Evolutionary conservation across 2,888 invertebrate species (phyloP).

Genomic region (Apamea monoglypha): DNA sequence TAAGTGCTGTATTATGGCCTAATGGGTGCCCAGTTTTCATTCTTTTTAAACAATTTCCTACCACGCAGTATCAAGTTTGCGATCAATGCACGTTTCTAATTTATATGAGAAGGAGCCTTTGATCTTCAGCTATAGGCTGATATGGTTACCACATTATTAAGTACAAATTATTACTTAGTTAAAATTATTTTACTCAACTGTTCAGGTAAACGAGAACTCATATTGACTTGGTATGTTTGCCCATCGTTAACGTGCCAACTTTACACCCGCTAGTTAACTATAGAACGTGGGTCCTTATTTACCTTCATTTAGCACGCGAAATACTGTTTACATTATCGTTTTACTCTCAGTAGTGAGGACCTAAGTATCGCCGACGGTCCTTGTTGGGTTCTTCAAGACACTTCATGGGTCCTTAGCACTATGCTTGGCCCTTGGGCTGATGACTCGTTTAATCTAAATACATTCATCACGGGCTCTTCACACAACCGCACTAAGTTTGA

Average conservation of each 20-base stretch:
- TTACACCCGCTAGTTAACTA: slow-evolving; percentile 18
- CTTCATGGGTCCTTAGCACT: not conserved
- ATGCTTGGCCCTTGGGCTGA: not conserved
- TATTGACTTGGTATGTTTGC: slow-evolving; percentile 40
- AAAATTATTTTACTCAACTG: not conserved
- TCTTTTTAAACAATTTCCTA: not conserved
- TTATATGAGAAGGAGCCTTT: not conserved
- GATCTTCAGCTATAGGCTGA: not conserved
- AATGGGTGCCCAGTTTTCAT: not conserved
- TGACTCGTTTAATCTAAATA: not conserved
- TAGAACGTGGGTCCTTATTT: slow-evolving; percentile 24
- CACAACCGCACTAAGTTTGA: not conserved
- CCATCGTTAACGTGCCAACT: slow-evolving; percentile 26
- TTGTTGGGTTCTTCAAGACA: slow-evolving; percentile 5
- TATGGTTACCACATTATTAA: not conserved
- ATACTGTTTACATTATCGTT: slow-evolving; percentile 13
- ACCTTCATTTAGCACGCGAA: slow-evolving; percentile 22
- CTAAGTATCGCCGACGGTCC: not conserved
- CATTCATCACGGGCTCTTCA: not conserved
- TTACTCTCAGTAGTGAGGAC: slow-evolving; percentile 8
- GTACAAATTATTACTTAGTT: not conserved
- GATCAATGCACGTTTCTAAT: not conserved
- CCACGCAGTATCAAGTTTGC: not conserved
- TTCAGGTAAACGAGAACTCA: slow-evolving; percentile 5
- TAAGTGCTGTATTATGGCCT: not conserved